phyloP scores from a whole-genome alignment of 2,113 vertebrate species.

The Corythornis vintsioides region DNA sequence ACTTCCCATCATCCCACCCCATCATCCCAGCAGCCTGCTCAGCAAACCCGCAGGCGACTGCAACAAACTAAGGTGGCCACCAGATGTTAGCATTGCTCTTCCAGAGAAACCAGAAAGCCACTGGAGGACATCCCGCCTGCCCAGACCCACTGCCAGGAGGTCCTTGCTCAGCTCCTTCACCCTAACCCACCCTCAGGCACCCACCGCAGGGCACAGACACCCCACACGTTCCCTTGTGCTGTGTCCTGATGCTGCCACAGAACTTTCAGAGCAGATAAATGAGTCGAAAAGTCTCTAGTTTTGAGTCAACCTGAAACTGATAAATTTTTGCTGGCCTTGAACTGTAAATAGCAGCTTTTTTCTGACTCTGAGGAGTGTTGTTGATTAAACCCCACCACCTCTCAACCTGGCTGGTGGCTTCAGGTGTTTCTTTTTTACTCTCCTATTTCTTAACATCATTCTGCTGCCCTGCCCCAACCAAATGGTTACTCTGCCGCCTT shows the following conservation, averaged over 20 bases:
- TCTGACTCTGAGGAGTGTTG: background rate
- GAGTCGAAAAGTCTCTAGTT: background rate
- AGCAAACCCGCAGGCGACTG: background rate
- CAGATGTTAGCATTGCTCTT: slow-evolving; percentile 66
- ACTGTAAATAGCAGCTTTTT: background rate
- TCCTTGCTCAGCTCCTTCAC: background rate
- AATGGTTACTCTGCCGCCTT: background rate
- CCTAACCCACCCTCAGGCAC: background rate
- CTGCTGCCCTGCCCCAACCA: background rate
- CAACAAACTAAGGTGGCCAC: background rate
- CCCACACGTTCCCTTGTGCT: fast-evolving
- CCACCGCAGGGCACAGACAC: background rate
- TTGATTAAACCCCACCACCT: background rate
- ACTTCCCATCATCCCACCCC: background rate
- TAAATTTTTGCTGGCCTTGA: background rate
- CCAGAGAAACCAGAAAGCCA: background rate
- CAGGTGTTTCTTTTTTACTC: background rate
- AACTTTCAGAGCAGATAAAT: background rate
- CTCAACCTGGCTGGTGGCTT: background rate
- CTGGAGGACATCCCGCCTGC: background rate
- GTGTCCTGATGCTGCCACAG: background rate
- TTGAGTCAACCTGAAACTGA: background rate
- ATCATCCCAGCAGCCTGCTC: background rate
- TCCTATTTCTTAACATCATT: background rate
- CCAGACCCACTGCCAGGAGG: background rate